A percentile compares a stretch with the other conserved stretches of the same genome.
Evolutionary conservation across 2,797 vertebrate genomes (phyloP).

Genomic region (Brotula barbata): DNA sequence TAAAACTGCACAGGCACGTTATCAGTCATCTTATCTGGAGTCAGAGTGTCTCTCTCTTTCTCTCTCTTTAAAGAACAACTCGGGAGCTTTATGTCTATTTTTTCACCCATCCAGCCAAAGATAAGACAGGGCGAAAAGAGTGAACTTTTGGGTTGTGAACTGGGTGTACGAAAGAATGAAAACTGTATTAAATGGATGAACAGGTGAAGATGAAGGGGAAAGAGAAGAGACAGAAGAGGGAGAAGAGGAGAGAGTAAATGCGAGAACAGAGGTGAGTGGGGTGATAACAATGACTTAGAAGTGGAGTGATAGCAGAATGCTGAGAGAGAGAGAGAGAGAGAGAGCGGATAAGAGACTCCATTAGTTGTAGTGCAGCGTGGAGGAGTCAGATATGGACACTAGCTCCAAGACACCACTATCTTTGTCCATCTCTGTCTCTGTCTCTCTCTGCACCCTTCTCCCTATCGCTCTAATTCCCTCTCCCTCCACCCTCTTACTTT

Average conservation of each 20-base stretch:
- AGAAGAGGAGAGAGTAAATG: slow-evolving; percentile 3
- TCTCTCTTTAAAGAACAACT: not conserved
- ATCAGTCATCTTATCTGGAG: too few species aligned
- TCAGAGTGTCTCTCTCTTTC: not conserved
- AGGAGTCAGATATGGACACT: slow-evolving; percentile 72
- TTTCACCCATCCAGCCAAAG: slow-evolving; percentile 6
- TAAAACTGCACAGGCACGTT: too few species aligned
- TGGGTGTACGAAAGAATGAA: slow-evolving; percentile 4
- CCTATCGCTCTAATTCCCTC: slow-evolving; percentile 45
- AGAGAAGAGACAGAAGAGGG: not conserved
- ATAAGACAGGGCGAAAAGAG: slow-evolving; percentile 8
- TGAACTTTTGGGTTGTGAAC: slow-evolving; percentile 18
- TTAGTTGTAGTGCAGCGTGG: slow-evolving; percentile 66
- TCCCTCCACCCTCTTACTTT: slow-evolving; percentile 28
- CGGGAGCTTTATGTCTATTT: not conserved
- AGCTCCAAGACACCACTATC: slow-evolving; percentile 66
- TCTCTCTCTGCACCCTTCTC: slow-evolving; percentile 32
- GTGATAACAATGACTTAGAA: slow-evolving; percentile 56
- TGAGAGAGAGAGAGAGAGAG: slow-evolving; percentile 31
- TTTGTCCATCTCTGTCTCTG: slow-evolving; percentile 57
- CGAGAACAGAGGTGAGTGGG: slow-evolving; percentile 20
- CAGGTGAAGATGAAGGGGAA: slow-evolving; percentile 5
- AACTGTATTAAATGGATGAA: not conserved
- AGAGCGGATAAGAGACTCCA: slow-evolving; percentile 70
- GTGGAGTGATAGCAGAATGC: slow-evolving; percentile 35